Evolutionary conservation across 1,140 invertebrate genomes (phyloP), one percentile per base, ranked within the genome.

Genomic region (Drosophila equinoxialis): DNA sequence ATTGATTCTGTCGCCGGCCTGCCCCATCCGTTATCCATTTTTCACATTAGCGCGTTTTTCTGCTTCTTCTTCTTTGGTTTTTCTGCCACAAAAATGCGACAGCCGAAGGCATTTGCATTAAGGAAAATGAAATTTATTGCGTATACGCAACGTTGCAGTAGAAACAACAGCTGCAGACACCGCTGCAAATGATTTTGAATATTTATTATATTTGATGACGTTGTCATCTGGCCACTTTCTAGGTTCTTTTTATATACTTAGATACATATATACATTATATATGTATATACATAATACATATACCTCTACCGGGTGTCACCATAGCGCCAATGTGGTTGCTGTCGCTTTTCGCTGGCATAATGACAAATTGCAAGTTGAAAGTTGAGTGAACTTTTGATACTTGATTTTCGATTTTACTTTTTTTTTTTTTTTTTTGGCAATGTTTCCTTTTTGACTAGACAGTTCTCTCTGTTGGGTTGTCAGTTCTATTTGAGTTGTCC

Each of bases 321-420:
- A 70, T 82, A 71, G 60, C 59, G 45, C 7, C 14, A 17, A 14
- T 48, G 3, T 17, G 7, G 45, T 17, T 8, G 45, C 57, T 73
- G 75, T 82, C 83, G 63, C 54, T 74, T 74, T 59, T 62, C 54
- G 64, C 69, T 86, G 82, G 77, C 84, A 87, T 77, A 89, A 89
- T 89, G 84, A 89, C 84, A 89, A 89, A 89, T 89, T 89, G 73
- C 80, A 79, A 76, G 84, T 89, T 84, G 85, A 89, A 81, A 89
- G 84, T 89, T 89, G 85, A 89, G 64, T 89, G 84, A 89, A 84
- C 84, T 89, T 89, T 89, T 80, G 54, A 74, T 57, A 51, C 17
- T 70, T 13, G 26, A 17, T 23, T n/a, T 3, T 5, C 23, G 5
- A 17, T 54, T 37, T 39, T 10, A 30, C 30, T 55, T 60, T 11